These are phyloP conservation scores for Spialia ferax DNA, from an alignment of 2,888 invertebrate species.

Conservation along the genomic window DNA sequence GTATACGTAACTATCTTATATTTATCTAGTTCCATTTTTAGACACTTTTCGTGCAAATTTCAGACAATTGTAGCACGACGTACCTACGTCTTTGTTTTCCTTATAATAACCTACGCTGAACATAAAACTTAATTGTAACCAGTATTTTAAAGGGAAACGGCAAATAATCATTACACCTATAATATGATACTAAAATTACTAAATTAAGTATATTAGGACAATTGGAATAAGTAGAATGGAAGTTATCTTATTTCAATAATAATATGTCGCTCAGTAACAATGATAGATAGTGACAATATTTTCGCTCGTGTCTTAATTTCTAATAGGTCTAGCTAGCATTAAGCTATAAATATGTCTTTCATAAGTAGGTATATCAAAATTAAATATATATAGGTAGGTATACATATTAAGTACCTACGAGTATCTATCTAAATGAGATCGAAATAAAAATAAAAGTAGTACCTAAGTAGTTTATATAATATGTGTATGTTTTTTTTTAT, in stretches of 20 bases:
- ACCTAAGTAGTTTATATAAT: too few species aligned
- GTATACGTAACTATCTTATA: slow-evolving; percentile 17
- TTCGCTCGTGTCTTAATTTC: not conserved
- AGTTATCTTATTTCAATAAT: slow-evolving; percentile 20
- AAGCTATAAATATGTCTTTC: not conserved
- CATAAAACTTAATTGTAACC: too few species aligned
- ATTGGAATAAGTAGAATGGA: slow-evolving; percentile 4
- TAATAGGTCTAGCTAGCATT: not conserved
- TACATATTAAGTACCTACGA: too few species aligned
- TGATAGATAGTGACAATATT: slow-evolving; percentile 1
- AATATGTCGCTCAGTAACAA: slow-evolving; percentile 8
- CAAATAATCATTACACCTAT: not conserved
- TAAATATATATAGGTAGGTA: too few species aligned
- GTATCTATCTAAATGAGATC: too few species aligned
- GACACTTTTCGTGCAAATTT: not conserved
- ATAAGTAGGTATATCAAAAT: not conserved
- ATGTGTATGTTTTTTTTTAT: too few species aligned
- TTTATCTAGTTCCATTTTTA: slow-evolving; percentile 3
- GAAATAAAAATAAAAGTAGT: too few species aligned
- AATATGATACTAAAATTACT: not conserved
- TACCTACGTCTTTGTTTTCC: not conserved
- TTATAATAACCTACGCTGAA: too few species aligned
- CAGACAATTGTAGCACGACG: not conserved
- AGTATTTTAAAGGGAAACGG: not conserved
- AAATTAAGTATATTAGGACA: not conserved